phyloP scores from a whole-genome alignment of 2,888 invertebrate genomes.

The Cyrtodaria siliqua region DNA sequence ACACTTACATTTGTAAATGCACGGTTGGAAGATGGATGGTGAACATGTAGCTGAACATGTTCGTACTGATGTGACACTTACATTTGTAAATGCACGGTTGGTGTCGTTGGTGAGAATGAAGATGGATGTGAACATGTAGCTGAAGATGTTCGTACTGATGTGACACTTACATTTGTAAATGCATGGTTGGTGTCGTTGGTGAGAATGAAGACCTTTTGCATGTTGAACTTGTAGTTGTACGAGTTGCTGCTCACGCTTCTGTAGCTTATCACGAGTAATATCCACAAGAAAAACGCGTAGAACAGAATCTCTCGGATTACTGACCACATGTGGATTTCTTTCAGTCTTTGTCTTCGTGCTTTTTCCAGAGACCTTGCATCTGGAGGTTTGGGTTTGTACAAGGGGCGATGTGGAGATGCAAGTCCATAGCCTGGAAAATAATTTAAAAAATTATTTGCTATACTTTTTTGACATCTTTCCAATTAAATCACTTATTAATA shows the following conservation, averaged over 20 bases:
- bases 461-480: no score
- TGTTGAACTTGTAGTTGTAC: conserved; percentile 84
- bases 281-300: conserved; percentile 86
- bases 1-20: conserved; percentile 67
- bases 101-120: no score
- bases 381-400: conserved; percentile 85
- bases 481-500: no score
- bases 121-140: no score
- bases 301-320: conserved; percentile 86
- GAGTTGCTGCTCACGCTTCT: conserved; percentile 85
- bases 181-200: conserved; percentile 71
- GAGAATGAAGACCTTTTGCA: conserved; percentile 81
- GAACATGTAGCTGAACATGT: no score
- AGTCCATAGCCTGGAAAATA: conserved; percentile 67
- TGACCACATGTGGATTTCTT: conserved; percentile 86
- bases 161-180: conserved; percentile 67
- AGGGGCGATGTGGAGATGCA: conserved; percentile 75
- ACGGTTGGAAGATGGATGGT: no score
- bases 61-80: no score
- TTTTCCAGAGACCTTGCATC: conserved; percentile 83
- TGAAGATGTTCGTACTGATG: no score
- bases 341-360: conserved; percentile 84
- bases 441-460: no score
- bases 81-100: no score
- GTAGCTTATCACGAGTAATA: conserved; percentile 86